phyloP scores from a whole-genome alignment of 2,888 invertebrate genomes.

The Scelioninae gen. 2 region DNA sequence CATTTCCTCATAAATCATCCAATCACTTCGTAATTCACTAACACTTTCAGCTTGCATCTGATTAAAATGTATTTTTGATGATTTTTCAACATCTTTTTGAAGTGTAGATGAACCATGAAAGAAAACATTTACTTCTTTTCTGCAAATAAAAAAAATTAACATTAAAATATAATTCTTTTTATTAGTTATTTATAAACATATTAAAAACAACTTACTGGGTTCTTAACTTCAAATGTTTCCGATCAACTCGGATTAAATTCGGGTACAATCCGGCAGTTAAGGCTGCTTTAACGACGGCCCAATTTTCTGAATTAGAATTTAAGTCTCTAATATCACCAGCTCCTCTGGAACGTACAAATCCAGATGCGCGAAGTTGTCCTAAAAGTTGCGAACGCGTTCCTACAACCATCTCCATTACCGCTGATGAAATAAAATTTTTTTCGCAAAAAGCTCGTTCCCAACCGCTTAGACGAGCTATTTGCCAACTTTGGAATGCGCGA shows the following conservation, averaged over 20 bases:
- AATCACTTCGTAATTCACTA: slow-evolving; percentile 82
- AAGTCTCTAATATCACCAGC: slow-evolving; percentile 85
- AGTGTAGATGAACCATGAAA: slow-evolving; percentile 81
- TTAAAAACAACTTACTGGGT: slow-evolving; percentile 77
- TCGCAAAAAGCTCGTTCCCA: slow-evolving; percentile 84
- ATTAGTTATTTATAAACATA: not conserved
- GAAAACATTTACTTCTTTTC: slow-evolving; percentile 79
- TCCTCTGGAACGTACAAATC: slow-evolving; percentile 82
- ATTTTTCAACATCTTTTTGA: slow-evolving; percentile 72
- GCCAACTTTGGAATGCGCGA: slow-evolving; percentile 86
- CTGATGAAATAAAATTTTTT: slow-evolving; percentile 85
- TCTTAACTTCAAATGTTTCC: slow-evolving; percentile 79
- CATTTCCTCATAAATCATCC: slow-evolving; percentile 93
- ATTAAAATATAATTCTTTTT: slow-evolving; percentile 5
- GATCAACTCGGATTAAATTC: slow-evolving; percentile 86
- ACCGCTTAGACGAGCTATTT: slow-evolving; percentile 78
- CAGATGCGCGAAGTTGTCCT: slow-evolving; percentile 85
- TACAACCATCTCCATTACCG: slow-evolving; percentile 93
- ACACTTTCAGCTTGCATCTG: slow-evolving; percentile 74
- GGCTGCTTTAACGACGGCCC: slow-evolving; percentile 94
- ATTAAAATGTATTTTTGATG: slow-evolving; percentile 68
- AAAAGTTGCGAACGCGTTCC: slow-evolving; percentile 89
- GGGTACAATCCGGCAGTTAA: slow-evolving; percentile 94
- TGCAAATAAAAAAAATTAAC: slow-evolving; percentile 68
- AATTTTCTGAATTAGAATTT: slow-evolving; percentile 89